Conservation (phyloP, 1,140 invertebrate genomes). For the Ganaspis sp. region DNA sequence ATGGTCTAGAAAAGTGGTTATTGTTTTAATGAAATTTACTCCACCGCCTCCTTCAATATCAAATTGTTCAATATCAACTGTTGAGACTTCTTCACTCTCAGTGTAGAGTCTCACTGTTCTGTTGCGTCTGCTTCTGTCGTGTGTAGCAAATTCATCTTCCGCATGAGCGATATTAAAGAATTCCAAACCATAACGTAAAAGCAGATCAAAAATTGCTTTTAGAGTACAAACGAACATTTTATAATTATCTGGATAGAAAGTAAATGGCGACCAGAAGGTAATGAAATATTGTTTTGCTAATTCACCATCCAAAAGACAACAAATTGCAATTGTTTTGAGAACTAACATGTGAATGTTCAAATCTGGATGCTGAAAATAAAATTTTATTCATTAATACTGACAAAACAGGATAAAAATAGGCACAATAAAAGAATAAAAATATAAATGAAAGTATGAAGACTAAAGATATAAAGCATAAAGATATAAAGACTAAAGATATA, state of each 20-base stretch:
- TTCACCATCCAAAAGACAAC: constrained; percentile 67
- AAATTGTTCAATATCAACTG: constrained; percentile 36
- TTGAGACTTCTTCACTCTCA: constrained; percentile 51
- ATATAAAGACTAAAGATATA: too few relatives aligned
- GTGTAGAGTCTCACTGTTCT: constrained; percentile 57
- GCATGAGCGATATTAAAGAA: constrained; percentile 64
- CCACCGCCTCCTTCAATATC: constrained; percentile 43
- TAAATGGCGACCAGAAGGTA: constrained; percentile 66
- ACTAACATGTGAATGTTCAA: constrained; percentile 61
- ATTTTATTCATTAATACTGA: constrained; percentile 38
- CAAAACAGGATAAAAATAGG: too few relatives aligned
- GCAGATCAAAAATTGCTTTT: constrained; percentile 71
- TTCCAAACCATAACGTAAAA: constrained; percentile 70
- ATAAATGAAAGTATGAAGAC: too few relatives aligned
- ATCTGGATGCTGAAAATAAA: constrained; percentile 60
- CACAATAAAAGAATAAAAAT: too few relatives aligned
- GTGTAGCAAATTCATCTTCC: constrained; percentile 28
- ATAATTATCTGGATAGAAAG: constrained; percentile 57
- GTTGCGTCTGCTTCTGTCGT: constrained; percentile 52
- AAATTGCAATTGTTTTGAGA: constrained; percentile 63
- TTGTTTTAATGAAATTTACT: constrained; percentile 65
- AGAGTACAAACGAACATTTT: constrained; percentile 65
- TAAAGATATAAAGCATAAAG: too few relatives aligned
- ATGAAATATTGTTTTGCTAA: constrained; percentile 71
- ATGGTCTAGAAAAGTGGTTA: constrained; percentile 68